phyloP scores from a whole-genome alignment of 2,113 vertebrate species.

The Elgaria multicarinata region DNA sequence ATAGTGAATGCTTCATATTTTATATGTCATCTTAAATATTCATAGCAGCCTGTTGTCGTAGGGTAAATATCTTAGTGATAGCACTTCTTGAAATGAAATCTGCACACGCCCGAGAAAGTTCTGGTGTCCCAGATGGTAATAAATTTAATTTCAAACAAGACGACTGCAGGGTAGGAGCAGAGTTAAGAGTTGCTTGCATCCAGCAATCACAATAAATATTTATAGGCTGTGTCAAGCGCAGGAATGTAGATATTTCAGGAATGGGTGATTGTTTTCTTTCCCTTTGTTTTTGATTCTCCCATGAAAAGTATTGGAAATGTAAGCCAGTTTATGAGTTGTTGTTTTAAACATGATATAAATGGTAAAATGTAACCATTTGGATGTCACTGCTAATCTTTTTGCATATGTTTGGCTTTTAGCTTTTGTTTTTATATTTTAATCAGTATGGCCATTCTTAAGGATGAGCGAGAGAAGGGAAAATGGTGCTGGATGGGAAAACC shows the following conservation, averaged over 20 bases:
- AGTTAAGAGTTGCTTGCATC: conserved; percentile 11
- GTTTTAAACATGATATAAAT: background rate
- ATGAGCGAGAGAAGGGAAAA: background rate
- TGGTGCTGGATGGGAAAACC: background rate
- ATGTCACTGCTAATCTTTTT: background rate
- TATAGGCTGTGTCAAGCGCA: conserved; percentile 22
- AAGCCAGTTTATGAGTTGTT: background rate
- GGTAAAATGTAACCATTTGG: background rate
- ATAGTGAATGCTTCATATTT: conserved; percentile 26
- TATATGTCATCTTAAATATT: conserved; percentile 29
- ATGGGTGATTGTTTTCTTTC: background rate
- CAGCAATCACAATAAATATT: conserved; percentile 39
- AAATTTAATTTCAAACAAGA: conserved; percentile 41
- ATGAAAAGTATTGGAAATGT: background rate
- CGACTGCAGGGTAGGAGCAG: conserved; percentile 24
- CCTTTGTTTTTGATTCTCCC: background rate
- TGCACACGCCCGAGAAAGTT: background rate
- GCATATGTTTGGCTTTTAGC: background rate
- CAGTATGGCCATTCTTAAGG: background rate
- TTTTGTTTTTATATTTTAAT: background rate
- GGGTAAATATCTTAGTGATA: conserved; percentile 16
- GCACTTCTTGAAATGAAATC: conserved; percentile 22
- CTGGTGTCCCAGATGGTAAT: conserved; percentile 35
- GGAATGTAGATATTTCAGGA: background rate
- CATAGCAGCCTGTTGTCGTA: conserved; percentile 21